Conservation (phyloP, 1,140 invertebrate genomes). For the Zophobas atratus region DNA sequence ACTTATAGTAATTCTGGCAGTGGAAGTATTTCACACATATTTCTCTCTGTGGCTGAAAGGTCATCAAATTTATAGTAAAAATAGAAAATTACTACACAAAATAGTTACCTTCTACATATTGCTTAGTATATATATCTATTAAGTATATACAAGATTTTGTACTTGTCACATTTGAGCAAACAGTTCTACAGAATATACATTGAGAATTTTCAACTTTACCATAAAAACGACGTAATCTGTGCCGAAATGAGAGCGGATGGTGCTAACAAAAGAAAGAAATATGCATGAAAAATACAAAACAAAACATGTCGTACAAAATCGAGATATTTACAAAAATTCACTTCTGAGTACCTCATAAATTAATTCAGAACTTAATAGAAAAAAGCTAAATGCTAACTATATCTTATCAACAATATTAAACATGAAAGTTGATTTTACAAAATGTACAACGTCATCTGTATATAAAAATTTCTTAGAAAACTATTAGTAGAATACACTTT, state of each 20-base stretch:
- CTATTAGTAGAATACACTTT: constrained; percentile 32
- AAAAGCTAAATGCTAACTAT: constrained; percentile 32
- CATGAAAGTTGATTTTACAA: constrained; percentile 42
- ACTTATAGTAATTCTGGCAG: constrained; percentile 43
- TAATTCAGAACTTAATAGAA: constrained; percentile 12
- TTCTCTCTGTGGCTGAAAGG: constrained; percentile 28
- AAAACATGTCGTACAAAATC: constrained; percentile 13
- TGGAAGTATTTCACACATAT: constrained; percentile 44
- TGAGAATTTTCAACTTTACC: constrained; percentile 16
- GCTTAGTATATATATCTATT: constrained; percentile 11
- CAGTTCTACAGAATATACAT: constrained; percentile 6
- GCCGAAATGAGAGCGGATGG: background rate
- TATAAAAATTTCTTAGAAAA: constrained; percentile 45
- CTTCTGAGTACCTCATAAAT: constrained; percentile 36
- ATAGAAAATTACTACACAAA: constrained; percentile 25
- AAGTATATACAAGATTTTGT: constrained; percentile 31
- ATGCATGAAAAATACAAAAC: constrained; percentile 37
- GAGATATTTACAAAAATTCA: constrained; percentile 38
- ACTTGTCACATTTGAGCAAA: constrained; percentile 36
- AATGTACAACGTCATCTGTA: constrained; percentile 34
- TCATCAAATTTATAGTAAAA: constrained; percentile 10
- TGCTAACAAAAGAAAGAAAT: constrained; percentile 9
- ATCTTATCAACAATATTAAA: constrained; percentile 33
- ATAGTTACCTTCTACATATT: constrained; percentile 17
- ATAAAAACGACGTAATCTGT: constrained; percentile 7